These are phyloP conservation scores for Agrypnus murinus DNA, from an alignment of 2,888 invertebrate genomes.

Conservation along the genomic window DNA sequence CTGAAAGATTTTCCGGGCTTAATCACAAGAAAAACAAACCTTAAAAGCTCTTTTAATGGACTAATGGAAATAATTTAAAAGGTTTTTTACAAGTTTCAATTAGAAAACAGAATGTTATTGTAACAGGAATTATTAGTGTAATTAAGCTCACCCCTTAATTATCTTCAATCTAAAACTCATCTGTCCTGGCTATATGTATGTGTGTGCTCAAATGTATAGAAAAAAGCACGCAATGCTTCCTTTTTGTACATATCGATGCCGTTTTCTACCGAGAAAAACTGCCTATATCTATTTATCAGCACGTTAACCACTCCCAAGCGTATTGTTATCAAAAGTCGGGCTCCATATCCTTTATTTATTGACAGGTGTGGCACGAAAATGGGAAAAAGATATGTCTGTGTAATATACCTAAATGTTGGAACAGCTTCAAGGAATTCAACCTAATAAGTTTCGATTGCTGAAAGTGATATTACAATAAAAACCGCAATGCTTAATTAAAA, in stretches of 20 bases:
- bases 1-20: too few relatives aligned
- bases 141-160: neutral
- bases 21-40: neutral
- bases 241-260: constrained; percentile 25
- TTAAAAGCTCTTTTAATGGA: neutral
- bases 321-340: constrained; percentile 49
- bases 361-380: constrained; percentile 44
- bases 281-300: constrained; percentile 45
- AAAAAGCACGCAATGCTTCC: constrained; percentile 26
- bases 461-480: neutral
- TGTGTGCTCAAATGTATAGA: neutral
- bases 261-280: constrained; percentile 24
- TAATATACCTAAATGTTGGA: constrained; percentile 34
- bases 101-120: too few relatives aligned
- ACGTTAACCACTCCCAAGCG: constrained; percentile 47
- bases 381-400: constrained; percentile 28
- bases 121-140: neutral
- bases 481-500: neutral
- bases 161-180: constrained; percentile 4
- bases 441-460: neutral
- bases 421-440: constrained; percentile 3
- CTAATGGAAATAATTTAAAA: too few relatives aligned
- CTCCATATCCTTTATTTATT: constrained; percentile 49
- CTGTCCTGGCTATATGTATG: neutral
- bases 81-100: too few relatives aligned